A percentile compares a stretch with the other conserved stretches of the same genome.
phyloP scores from a whole-genome alignment of 2,113 vertebrate genomes.

The Pedionomus torquatus region DNA sequence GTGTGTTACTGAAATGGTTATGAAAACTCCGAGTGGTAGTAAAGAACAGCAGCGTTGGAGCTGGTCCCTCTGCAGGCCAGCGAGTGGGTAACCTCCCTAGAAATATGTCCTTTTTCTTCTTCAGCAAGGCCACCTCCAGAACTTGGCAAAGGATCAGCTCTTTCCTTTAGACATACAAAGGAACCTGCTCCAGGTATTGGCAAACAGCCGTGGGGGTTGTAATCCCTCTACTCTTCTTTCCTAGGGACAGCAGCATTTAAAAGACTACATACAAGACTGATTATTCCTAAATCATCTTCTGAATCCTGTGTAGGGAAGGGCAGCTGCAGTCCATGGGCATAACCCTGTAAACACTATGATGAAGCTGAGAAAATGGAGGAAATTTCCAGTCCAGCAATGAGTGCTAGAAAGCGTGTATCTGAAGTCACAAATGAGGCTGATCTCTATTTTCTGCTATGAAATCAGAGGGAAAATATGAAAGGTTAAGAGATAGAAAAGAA shows the following conservation, averaged over 20 bases:
- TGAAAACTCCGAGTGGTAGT: background rate
- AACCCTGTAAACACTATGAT: background rate
- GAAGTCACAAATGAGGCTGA: background rate
- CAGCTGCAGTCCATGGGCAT: background rate
- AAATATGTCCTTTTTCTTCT: background rate
- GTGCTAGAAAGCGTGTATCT: background rate
- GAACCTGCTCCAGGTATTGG: background rate
- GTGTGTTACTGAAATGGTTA: accelerated
- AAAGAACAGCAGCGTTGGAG: background rate
- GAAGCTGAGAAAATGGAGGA: background rate
- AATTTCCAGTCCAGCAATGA: background rate
- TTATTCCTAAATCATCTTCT: background rate
- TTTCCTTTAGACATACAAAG: background rate
- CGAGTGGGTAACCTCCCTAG: accelerated
- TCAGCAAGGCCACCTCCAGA: background rate
- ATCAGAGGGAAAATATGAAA: background rate
- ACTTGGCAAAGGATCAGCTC: background rate
- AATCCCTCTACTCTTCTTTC: background rate
- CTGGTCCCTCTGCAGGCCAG: background rate
- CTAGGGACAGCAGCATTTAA: background rate
- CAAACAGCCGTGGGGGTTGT: background rate
- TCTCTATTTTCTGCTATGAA: background rate
- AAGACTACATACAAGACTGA: accelerated
- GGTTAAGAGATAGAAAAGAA: background rate
- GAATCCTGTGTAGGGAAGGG: background rate